Conservation (phyloP, 92 coral and sea anemone species). For the Metridium senile region DNA sequence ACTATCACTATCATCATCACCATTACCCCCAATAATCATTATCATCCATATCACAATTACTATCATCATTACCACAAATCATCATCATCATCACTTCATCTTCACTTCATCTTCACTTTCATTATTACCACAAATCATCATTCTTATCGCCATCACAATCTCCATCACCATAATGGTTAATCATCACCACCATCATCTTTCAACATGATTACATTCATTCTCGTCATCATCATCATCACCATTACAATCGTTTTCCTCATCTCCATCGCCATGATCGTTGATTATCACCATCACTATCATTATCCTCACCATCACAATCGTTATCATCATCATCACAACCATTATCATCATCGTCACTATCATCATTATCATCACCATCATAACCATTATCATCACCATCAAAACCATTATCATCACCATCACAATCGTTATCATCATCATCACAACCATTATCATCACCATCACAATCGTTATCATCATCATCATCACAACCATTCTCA, state of each 20-base stretch:
- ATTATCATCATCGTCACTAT: too few species aligned
- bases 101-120: too few species aligned
- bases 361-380: too few species aligned
- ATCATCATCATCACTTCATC: neutral
- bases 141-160: neutral
- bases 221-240: neutral
- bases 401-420: too few species aligned
- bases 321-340: too few species aligned
- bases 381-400: too few species aligned
- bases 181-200: neutral
- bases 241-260: neutral
- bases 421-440: too few species aligned
- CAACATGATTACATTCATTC: neutral
- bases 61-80: neutral
- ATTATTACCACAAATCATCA: neutral
- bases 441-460: too few species aligned
- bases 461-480: too few species aligned
- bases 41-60: neutral
- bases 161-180: neutral
- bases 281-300: constrained; percentile 8
- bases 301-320: too few species aligned
- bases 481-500: too few species aligned
- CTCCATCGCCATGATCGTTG: neutral
- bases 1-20: neutral
- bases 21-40: neutral